Percentiles rank a stretch among this genome's conserved stretches.
phyloP scores from a whole-genome alignment of 1,140 invertebrate species.

The Euglossa dilemma region DNA sequence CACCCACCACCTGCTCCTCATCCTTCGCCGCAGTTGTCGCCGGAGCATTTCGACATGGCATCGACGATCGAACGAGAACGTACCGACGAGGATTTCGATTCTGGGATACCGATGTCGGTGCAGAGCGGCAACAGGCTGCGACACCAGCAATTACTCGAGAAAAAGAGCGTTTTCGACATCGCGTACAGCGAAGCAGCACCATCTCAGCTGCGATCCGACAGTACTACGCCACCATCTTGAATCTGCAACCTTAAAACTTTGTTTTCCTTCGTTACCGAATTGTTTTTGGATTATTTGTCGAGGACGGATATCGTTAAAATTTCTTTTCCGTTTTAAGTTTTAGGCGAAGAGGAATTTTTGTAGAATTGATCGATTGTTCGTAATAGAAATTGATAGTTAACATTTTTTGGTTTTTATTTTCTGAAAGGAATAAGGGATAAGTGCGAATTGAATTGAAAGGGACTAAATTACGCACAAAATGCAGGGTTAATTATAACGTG shows the following conservation, averaged over 20 bases:
- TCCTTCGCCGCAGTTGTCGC: constrained; percentile 83
- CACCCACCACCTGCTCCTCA: constrained; percentile 87
- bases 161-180: constrained; percentile 96
- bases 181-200: constrained; percentile 93
- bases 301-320: background rate
- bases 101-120: constrained; percentile 88
- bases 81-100: constrained; percentile 89
- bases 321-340: background rate
- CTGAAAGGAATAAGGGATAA: no score
- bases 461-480: constrained; percentile 32
- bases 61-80: constrained; percentile 45
- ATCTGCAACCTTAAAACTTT: background rate
- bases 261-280: background rate
- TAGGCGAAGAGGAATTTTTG: background rate
- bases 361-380: background rate
- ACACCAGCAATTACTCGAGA: constrained; percentile 90
- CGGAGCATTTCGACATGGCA: constrained; percentile 73
- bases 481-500: constrained; percentile 9
- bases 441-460: background rate
- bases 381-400: no score
- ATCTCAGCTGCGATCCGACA: constrained; percentile 84
- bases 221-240: constrained; percentile 81
- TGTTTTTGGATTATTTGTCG: background rate
- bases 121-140: constrained; percentile 81
- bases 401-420: background rate